Percentiles rank a stretch among this genome's conserved stretches.
These are phyloP conservation scores for Lutraria lutraria DNA, from an alignment of 2,888 invertebrate genomes.

Conservation along the genomic window DNA sequence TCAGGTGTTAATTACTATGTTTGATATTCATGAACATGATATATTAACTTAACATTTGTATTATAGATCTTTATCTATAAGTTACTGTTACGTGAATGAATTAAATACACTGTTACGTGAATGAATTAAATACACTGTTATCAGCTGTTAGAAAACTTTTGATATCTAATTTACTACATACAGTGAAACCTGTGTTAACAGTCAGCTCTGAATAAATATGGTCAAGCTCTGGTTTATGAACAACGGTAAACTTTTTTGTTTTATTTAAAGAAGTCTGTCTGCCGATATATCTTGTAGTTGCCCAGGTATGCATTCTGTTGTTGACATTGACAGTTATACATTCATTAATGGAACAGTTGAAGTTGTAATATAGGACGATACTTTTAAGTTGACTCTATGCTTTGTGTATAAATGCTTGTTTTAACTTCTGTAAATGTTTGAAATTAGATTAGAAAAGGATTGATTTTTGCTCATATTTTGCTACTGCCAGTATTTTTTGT, in stretches of 20 bases:
- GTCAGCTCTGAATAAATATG: too few relatives aligned
- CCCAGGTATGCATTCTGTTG: too few relatives aligned
- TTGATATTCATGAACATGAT: too few relatives aligned
- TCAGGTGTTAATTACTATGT: too few relatives aligned
- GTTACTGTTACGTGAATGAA: not conserved
- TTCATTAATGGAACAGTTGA: not conserved
- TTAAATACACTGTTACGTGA: not conserved
- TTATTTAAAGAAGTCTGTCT: not conserved
- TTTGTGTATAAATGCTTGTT: too few relatives aligned
- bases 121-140: not conserved
- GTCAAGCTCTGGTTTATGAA: too few relatives aligned
- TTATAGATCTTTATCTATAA: not conserved
- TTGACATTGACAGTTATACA: not conserved
- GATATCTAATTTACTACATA: too few relatives aligned
- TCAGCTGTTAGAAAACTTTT: too few relatives aligned
- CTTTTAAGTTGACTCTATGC: not conserved
- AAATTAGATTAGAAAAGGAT: not conserved
- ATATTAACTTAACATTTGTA: not conserved
- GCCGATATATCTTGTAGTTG: not conserved
- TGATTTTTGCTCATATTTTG: constrained; percentile 15
- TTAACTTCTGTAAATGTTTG: not conserved
- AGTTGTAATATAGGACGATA: not conserved
- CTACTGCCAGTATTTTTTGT: not conserved
- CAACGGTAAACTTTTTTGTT: too few relatives aligned
- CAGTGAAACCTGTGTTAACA: too few relatives aligned